Evolutionary conservation across 2,888 invertebrate genomes (phyloP).

Genomic region (Tholera decimalis): DNA sequence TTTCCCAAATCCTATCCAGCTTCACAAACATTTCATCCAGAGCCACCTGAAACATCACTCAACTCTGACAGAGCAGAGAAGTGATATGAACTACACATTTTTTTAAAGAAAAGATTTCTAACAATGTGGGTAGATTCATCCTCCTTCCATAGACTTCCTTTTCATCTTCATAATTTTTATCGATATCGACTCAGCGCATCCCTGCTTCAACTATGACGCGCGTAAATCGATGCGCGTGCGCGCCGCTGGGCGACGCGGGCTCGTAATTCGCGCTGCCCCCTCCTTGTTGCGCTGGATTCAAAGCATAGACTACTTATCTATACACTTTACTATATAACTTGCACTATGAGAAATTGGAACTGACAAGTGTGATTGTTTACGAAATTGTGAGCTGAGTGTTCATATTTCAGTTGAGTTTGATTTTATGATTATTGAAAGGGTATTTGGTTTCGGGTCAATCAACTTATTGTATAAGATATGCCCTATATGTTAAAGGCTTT

Average conservation of each 20-base stretch:
- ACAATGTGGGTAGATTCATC: no score
- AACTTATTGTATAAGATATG: not conserved
- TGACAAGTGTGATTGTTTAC: constrained; percentile 56
- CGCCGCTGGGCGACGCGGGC: constrained; percentile 83
- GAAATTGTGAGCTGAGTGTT: constrained; percentile 27
- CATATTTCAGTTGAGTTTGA: constrained; percentile 10
- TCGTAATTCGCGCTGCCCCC: constrained; percentile 88
- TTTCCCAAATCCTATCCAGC: no score
- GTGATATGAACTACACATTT: no score
- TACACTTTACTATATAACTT: constrained; percentile 47
- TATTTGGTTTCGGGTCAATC: not conserved
- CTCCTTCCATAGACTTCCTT: not conserved
- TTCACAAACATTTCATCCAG: not conserved
- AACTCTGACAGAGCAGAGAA: no score
- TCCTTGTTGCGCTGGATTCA: constrained; percentile 61
- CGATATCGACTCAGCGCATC: constrained; percentile 61
- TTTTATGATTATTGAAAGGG: not conserved
- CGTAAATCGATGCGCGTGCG: constrained; percentile 91
- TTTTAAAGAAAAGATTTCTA: no score
- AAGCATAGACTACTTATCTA: constrained; percentile 61
- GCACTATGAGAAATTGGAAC: constrained; percentile 36
- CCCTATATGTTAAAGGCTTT: not conserved
- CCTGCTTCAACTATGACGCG: constrained; percentile 79
- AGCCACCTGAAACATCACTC: not conserved
- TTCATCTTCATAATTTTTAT: no score